Base-by-base conservation (phyloP, 2,888 invertebrate species). In the Euzophera pinguis region DNA sequence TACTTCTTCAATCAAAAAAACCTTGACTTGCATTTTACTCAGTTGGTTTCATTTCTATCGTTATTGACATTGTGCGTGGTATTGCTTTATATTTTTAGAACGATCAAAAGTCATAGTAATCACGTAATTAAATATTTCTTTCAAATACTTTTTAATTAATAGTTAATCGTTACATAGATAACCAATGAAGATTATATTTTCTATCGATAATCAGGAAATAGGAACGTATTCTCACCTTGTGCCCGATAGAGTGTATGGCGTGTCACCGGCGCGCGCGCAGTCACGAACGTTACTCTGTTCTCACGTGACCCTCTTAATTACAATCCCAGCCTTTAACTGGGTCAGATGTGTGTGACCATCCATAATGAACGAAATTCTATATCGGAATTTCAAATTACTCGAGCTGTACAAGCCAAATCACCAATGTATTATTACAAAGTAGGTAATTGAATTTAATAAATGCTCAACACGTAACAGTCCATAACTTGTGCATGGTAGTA, bases 291-390 rank as follows among this genome's bases (percentile, higher is more conserved):
- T 66, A 70, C 69, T 67, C 71, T 65, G 69, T 78, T 81, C 80
- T 82, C 81, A 81, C 81, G 76, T 82, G 78, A 81, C 79, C 78
- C 71, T 79, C 75, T 82, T 84, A 81, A 82, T 84, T 84, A 78
- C 79, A 75, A 80, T 76, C 75, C 74, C 62, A 63, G 69, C 70
- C 64, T 56, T 55, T 72, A 81, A 75, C 65, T 71, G 65, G 78
- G 78, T 77, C 78, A 77, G 52, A 38, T 12, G 6, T 38, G 52
- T 53, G 53, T 53, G 38, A 37, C 49, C 49, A 50, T 50, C 39
- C 29, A 39, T 50, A 39, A 48, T 38, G 27, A 48, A 27, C 48
- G 13, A 48, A 48, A 48, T 22, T 27, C 34, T 17, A 38, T 27
- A 37, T 38, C 48, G 13, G 12, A 38, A 48, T 27, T 22, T 9